These are phyloP conservation scores for Brenthis hecate DNA, from an alignment of 2,888 invertebrate species.

Conservation along the genomic window DNA sequence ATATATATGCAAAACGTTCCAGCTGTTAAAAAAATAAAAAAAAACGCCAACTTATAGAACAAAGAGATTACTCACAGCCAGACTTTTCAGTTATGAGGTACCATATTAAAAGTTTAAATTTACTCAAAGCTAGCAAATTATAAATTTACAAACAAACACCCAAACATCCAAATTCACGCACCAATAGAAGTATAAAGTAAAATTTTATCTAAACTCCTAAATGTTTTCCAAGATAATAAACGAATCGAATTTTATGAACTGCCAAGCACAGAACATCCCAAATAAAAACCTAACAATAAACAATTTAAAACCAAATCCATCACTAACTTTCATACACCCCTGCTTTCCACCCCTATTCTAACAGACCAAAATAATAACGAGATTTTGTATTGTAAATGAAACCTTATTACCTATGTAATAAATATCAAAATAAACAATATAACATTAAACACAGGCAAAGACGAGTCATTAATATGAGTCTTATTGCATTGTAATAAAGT, in stretches of 20 bases:
- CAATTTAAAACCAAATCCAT: slow-evolving; percentile 71
- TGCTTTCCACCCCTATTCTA: slow-evolving; percentile 41
- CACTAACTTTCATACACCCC: slow-evolving; percentile 58
- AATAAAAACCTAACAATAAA: slow-evolving; percentile 53
- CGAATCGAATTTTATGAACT: slow-evolving; percentile 39
- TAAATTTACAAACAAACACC: no score
- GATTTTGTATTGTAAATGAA: slow-evolving; percentile 41
- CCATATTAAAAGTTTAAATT: no score
- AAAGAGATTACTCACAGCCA: slow-evolving; percentile 7
- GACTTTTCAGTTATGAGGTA: background rate
- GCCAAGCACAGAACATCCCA: slow-evolving; percentile 39
- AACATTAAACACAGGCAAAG: slow-evolving; percentile 32
- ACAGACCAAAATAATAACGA: slow-evolving; percentile 22
- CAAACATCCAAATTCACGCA: no score
- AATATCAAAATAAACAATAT: slow-evolving; percentile 24
- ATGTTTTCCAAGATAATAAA: slow-evolving; percentile 28
- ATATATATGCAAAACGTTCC: no score
- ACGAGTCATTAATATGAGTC: slow-evolving; percentile 33
- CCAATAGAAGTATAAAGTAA: no score
- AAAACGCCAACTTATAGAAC: background rate
- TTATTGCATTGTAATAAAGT: slow-evolving; percentile 36
- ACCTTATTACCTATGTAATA: slow-evolving; percentile 42
- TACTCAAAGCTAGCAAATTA: no score
- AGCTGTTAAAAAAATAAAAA: no score
- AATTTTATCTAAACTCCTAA: background rate